phyloP scores from a whole-genome alignment of 35 echinoderm and acorn worm genomes.

The Apostichopus japonicus region DNA sequence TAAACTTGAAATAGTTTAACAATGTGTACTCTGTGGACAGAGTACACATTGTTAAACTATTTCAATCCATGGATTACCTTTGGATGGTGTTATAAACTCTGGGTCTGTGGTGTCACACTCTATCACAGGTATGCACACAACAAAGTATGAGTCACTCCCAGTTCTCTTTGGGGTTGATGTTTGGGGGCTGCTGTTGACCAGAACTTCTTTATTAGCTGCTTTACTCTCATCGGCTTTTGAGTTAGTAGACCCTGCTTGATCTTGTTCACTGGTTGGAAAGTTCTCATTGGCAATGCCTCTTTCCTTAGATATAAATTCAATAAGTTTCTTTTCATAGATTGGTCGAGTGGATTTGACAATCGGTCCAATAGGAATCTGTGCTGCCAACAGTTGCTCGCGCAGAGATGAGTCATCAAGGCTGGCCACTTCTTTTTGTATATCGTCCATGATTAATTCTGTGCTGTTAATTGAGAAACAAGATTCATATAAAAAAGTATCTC shows the following conservation, averaged over 20 bases:
- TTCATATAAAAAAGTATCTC: background rate
- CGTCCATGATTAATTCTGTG: slow-evolving; percentile 25
- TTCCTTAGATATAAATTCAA: slow-evolving; percentile 46
- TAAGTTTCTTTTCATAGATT: slow-evolving; percentile 78
- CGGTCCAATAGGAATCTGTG: slow-evolving; percentile 62
- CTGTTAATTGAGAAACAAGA: background rate
- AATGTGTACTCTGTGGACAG: too few species aligned
- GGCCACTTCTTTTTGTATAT: slow-evolving; percentile 19
- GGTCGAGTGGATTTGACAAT: slow-evolving; percentile 78
- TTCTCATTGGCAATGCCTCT: slow-evolving; percentile 21
- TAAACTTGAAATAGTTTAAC: too few species aligned
- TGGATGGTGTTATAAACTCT: background rate
- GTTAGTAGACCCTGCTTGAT: background rate
- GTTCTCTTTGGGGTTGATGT: slow-evolving; percentile 20
- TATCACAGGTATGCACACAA: slow-evolving; percentile 62
- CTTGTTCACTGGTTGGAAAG: background rate
- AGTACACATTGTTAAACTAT: too few species aligned
- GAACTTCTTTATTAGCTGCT: background rate
- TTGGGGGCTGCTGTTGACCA: background rate
- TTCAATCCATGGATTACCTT: slow-evolving; percentile 25
- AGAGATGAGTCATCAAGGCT: slow-evolving; percentile 58
- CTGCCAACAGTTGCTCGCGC: slow-evolving; percentile 54
- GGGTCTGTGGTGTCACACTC: background rate
- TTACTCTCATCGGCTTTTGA: background rate
- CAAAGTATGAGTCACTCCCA: slow-evolving; percentile 45